phyloP scores from a whole-genome alignment of 2,888 invertebrate genomes.

The Monochamus alternatus region DNA sequence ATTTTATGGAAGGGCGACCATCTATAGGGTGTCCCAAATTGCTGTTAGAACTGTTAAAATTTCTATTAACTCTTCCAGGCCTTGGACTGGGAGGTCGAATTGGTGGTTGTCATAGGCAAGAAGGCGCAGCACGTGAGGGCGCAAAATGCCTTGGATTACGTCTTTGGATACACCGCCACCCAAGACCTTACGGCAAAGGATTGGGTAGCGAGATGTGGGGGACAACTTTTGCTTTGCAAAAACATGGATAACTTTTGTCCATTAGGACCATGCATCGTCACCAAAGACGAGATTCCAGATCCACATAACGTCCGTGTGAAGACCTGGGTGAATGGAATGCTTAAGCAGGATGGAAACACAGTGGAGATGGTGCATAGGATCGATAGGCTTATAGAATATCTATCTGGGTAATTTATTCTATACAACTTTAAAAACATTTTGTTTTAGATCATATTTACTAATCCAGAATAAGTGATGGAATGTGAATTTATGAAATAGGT shows the following conservation, averaged over 20 bases:
- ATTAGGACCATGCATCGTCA: constrained; percentile 85
- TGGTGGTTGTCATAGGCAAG: constrained; percentile 87
- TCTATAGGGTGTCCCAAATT: too few species aligned
- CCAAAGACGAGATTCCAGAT: constrained; percentile 81
- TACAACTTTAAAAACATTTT: background rate
- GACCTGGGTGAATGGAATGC: constrained; percentile 82
- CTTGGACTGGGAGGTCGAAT: constrained; percentile 90
- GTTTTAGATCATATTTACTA: background rate
- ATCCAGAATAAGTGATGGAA: too few species aligned
- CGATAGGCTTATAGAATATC: constrained; percentile 80
- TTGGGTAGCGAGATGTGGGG: constrained; percentile 87
- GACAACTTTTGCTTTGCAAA: constrained; percentile 78
- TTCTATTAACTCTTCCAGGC: constrained; percentile 72
- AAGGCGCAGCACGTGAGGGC: constrained; percentile 78
- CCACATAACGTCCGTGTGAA: constrained; percentile 80
- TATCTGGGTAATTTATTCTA: constrained; percentile 75
- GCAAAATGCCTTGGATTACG: constrained; percentile 79
- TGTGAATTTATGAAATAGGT: too few species aligned
- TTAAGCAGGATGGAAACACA: constrained; percentile 85
- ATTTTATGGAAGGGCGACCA: too few species aligned
- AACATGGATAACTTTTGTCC: constrained; percentile 91
- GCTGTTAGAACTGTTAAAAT: too few species aligned
- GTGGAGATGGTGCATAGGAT: constrained; percentile 84
- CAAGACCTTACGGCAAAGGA: constrained; percentile 90
- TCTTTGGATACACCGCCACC: constrained; percentile 88